Evolutionary conservation across 2,888 invertebrate genomes (phyloP).

Genomic region (Anarsia innoxiella): DNA sequence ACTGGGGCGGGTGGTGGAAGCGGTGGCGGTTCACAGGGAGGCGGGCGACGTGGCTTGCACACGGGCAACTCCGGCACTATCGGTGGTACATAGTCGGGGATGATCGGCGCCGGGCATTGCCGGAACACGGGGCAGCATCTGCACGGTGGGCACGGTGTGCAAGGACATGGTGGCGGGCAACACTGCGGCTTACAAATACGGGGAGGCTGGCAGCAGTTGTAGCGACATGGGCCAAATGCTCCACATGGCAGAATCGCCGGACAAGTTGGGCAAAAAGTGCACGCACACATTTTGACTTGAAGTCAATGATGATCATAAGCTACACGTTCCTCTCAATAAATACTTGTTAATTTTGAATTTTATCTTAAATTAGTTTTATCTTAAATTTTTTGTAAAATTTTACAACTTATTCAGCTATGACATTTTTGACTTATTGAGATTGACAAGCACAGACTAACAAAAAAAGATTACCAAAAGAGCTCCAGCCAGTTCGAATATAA

Average conservation of each 20-base stretch:
- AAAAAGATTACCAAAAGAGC: too few species aligned
- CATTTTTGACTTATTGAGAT: neutral
- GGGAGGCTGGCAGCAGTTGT: slow-evolving; percentile 47
- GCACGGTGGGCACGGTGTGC: slow-evolving; percentile 63
- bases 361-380: slow-evolving; percentile 18
- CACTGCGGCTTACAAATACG: slow-evolving; percentile 49
- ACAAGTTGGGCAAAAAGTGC: slow-evolving; percentile 49
- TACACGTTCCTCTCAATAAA: neutral
- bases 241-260: slow-evolving; percentile 61
- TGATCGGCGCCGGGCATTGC: slow-evolving; percentile 53
- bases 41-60: slow-evolving; percentile 51
- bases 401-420: neutral
- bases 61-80: slow-evolving; percentile 56
- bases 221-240: slow-evolving; percentile 11
- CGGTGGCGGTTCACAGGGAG: slow-evolving; percentile 43
- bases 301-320: neutral
- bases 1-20: slow-evolving; percentile 46
- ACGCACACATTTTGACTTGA: slow-evolving; percentile 7
- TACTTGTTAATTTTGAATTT: slow-evolving; percentile 6
- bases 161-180: slow-evolving; percentile 52
- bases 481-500: too few species aligned
- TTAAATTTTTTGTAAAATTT: slow-evolving; percentile 2
- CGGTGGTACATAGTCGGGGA: slow-evolving; percentile 56
- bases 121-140: slow-evolving; percentile 47
- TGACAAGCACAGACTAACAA: too few species aligned